phyloP scores from a whole-genome alignment of 2,113 vertebrate species.

The Zapus hudsonius region DNA sequence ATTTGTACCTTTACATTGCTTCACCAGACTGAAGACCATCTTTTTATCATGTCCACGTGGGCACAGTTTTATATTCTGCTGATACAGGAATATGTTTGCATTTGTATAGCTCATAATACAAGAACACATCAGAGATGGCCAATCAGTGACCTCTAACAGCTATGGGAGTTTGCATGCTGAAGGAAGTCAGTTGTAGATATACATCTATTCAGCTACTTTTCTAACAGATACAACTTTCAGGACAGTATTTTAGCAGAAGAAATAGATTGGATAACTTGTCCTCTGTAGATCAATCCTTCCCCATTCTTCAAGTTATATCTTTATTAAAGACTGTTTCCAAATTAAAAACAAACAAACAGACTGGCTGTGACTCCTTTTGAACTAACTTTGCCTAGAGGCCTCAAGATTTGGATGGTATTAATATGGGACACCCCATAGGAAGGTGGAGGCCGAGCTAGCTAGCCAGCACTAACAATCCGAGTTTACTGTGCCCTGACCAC shows the following conservation, averaged over 20 bases:
- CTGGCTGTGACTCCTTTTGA: neutral
- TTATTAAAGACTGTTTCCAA: neutral
- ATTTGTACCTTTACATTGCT: neutral
- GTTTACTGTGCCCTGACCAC: neutral
- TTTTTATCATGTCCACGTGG: neutral
- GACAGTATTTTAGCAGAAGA: neutral
- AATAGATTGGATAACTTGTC: neutral
- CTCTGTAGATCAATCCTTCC: neutral
- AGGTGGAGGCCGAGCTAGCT: neutral
- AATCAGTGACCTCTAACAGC: neutral
- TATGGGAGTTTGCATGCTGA: neutral
- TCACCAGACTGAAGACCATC: neutral
- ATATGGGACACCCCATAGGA: neutral
- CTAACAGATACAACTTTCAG: neutral
- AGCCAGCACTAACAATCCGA: neutral
- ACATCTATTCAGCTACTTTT: neutral
- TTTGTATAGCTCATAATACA: neutral
- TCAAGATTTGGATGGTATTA: neutral
- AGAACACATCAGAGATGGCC: neutral
- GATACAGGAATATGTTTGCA: neutral
- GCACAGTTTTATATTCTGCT: neutral
- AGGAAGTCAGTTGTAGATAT: neutral
- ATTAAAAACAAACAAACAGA: neutral
- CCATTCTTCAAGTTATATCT: neutral
- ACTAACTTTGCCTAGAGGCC: neutral